Evolutionary conservation across 2,113 vertebrate species (phyloP).

Genomic region (Lepidothrix coronata): DNA sequence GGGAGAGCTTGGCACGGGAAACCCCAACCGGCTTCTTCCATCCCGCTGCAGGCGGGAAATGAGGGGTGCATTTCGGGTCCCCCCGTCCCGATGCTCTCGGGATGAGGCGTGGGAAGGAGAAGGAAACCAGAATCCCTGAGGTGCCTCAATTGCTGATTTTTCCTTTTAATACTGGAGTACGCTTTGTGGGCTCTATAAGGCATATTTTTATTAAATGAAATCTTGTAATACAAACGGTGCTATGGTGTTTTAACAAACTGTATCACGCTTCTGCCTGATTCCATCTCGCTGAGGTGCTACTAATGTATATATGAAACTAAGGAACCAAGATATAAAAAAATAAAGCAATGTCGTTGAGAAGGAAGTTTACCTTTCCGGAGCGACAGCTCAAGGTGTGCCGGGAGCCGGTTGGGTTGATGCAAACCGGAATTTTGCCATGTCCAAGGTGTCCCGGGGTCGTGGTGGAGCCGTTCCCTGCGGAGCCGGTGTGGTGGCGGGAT

Average conservation of each 20-base stretch:
- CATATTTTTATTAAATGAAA: slow-evolving; percentile 75
- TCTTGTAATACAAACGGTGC: slow-evolving; percentile 76
- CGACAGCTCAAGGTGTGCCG: not conserved
- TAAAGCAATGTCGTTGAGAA: slow-evolving; percentile 27
- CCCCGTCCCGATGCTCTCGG: not conserved
- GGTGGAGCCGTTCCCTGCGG: not conserved
- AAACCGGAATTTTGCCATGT: not conserved
- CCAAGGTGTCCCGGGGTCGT: not conserved
- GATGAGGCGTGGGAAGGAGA: slow-evolving; percentile 14
- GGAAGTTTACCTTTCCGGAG: slow-evolving; percentile 38
- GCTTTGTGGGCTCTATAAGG: slow-evolving; percentile 72
- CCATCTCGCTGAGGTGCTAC: slow-evolving; percentile 78
- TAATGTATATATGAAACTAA: slow-evolving; percentile 31
- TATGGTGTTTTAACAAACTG: slow-evolving; percentile 77
- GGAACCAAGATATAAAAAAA: slow-evolving; percentile 12
- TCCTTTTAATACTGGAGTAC: slow-evolving; percentile 72
- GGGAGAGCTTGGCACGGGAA: slow-evolving; percentile 5
- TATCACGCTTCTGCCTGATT: slow-evolving; percentile 67
- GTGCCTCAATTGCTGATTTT: slow-evolving; percentile 70
- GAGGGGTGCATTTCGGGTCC: not conserved
- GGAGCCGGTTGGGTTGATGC: slow-evolving; percentile 39
- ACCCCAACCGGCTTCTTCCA: not conserved
- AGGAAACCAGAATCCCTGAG: slow-evolving; percentile 53
- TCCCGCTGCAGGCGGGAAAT: not conserved
- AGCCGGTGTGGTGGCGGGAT: not conserved